Percentiles rank a stretch among this genome's conserved stretches.
Evolutionary conservation across 2,113 vertebrate genomes (phyloP).

Genomic region (Pelodiscus sinensis): DNA sequence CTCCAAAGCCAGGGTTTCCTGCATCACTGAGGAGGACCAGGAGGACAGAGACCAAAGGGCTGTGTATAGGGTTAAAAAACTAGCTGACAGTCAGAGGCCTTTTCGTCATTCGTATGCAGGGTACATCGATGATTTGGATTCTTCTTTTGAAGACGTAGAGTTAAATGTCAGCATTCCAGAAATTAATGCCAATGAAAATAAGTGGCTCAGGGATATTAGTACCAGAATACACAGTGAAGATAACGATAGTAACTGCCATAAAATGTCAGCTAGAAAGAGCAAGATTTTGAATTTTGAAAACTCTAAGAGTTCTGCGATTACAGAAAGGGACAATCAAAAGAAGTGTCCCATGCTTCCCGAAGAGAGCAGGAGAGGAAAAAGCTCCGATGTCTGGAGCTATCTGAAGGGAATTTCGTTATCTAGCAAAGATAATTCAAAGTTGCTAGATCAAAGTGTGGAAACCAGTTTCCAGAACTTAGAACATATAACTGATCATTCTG

Average conservation of each 20-base stretch:
- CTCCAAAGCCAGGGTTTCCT: constrained; percentile 72
- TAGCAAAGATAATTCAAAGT: constrained; percentile 78
- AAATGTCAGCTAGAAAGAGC: constrained; percentile 72
- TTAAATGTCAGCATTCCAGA: constrained; percentile 76
- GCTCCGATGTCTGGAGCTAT: constrained; percentile 89
- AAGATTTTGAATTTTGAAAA: constrained; percentile 76
- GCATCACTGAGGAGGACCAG: constrained; percentile 70
- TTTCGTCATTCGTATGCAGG: constrained; percentile 90
- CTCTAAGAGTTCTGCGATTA: constrained; percentile 72
- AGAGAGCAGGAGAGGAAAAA: constrained; percentile 77
- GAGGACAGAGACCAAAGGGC: constrained; percentile 64
- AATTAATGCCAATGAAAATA: constrained; percentile 56
- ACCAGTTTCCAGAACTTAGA: constrained; percentile 81
- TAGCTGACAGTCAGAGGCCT: constrained; percentile 70
- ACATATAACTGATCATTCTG: constrained; percentile 71
- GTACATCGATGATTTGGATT: constrained; percentile 84
- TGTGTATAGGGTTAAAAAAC: constrained; percentile 69
- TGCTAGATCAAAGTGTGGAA: constrained; percentile 81
- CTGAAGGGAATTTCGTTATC: constrained; percentile 87
- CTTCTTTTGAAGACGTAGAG: constrained; percentile 87
- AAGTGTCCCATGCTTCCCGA: constrained; percentile 71
- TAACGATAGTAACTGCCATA: constrained; percentile 73
- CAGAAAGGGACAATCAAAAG: constrained; percentile 75
- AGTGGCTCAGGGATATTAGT: constrained; percentile 64
- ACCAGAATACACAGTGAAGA: constrained; percentile 70